Conservation (phyloP, 1,140 invertebrate genomes). For the Cheumatopsyche charites region DNA sequence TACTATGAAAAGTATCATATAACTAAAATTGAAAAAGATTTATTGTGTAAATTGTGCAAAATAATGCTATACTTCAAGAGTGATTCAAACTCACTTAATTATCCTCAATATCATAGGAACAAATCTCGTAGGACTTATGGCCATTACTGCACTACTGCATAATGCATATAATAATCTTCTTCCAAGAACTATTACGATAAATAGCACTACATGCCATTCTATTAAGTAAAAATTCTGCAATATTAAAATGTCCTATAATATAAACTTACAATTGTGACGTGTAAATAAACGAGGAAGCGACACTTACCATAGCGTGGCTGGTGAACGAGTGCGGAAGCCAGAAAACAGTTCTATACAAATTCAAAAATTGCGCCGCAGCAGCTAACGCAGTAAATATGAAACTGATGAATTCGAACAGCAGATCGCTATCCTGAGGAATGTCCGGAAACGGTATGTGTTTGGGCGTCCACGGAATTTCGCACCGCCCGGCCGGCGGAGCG, state of each 20-base stretch:
- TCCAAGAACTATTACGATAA: slow-evolving; percentile 80
- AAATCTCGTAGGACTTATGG: slow-evolving; percentile 52
- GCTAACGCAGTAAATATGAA: slow-evolving; percentile 79
- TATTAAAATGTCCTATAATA: slow-evolving; percentile 26
- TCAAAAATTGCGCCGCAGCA: slow-evolving; percentile 85
- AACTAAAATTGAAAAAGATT: slow-evolving; percentile 52
- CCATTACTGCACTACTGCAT: slow-evolving; percentile 50
- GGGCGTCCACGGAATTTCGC: slow-evolving; percentile 56
- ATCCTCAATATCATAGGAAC: slow-evolving; percentile 55
- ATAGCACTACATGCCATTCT: slow-evolving; percentile 82
- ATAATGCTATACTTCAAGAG: slow-evolving; percentile 26
- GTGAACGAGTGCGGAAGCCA: slow-evolving; percentile 93
- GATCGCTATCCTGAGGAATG: slow-evolving; percentile 79
- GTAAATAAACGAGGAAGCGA: no score
- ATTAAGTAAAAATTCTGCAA: slow-evolving; percentile 96
- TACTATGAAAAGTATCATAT: slow-evolving; percentile 62
- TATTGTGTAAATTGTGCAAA: slow-evolving; percentile 16
- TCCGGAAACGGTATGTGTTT: slow-evolving; percentile 87
- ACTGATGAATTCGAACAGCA: slow-evolving; percentile 87
- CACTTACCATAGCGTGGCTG: slow-evolving; percentile 86
- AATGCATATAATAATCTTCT: slow-evolving; percentile 75
- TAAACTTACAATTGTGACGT: slow-evolving; percentile 8
- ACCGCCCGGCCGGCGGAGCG: slow-evolving; percentile 14
- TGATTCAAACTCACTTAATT: slow-evolving; percentile 52
- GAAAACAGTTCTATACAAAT: slow-evolving; percentile 96